Conservation (phyloP, 1,140 invertebrate genomes). For the Psilanteris sp. region DNA sequence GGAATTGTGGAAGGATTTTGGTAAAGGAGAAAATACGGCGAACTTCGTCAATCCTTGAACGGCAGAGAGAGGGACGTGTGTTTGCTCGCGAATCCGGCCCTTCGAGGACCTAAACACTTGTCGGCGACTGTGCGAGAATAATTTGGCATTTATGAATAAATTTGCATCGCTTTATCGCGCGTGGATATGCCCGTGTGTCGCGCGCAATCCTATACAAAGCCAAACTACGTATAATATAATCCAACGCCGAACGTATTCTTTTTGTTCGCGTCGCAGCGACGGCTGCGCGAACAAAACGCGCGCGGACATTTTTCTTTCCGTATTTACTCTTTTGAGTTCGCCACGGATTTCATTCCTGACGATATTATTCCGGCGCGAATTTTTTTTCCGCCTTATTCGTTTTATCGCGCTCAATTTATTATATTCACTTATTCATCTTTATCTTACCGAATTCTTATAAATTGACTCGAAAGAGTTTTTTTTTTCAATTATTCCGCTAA, state of each 20-base stretch:
- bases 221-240: conserved; percentile 40
- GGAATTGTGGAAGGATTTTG: conserved; percentile 55
- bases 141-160: conserved; percentile 67
- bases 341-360: conserved; percentile 8
- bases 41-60: conserved; percentile 5
- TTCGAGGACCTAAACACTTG: conserved; percentile 53
- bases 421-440: not conserved
- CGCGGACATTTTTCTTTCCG: conserved; percentile 16
- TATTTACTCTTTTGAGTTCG: conserved; percentile 15
- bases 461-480: too few species aligned
- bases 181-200: conserved; percentile 7
- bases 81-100: conserved; percentile 43
- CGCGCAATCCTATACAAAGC: conserved; percentile 41
- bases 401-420: conserved; percentile 1
- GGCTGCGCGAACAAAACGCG: conserved; percentile 17
- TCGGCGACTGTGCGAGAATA: conserved; percentile 52
- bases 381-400: conserved; percentile 5
- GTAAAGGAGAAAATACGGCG: conserved; percentile 33
- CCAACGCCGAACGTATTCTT: conserved; percentile 8
- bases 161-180: conserved; percentile 52
- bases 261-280: conserved; percentile 16
- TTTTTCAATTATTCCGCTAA: too few species aligned
- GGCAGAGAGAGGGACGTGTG: conserved; percentile 6
- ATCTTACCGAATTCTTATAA: not conserved
- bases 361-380: conserved; percentile 1